Base-by-base conservation (phyloP, 1,140 invertebrate genomes). In the Drosophila lacteicornis region DNA sequence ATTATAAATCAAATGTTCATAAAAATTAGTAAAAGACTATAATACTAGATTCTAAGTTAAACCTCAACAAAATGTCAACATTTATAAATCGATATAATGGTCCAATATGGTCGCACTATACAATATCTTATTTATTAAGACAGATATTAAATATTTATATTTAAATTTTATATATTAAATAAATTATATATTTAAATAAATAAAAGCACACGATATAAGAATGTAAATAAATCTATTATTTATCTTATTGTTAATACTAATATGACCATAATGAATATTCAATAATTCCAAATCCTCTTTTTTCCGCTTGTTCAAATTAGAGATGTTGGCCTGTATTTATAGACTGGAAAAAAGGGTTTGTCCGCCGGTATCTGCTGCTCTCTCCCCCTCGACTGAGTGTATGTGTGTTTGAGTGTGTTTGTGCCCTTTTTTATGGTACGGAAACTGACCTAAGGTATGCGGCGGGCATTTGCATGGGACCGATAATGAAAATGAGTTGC, bases 371-470 rank as follows among this genome's bases (percentile, higher is more conserved):
- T 33, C 17, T 56, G 74, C 22, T 59, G 60, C 38, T 47, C 7
- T 27, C n/a, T 43, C 8, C 19, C 25, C 25, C 33, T 53, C 11
- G 38, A 47, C 19, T 36, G 15, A 47, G 42, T 49, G 17, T 49
- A 11, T 17, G 33, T 77, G 55, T 40, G 47, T 67, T 38, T 57
- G 36, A 42, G 22, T 47, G n/a, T 40, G 38, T 40, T 27, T 66
- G 33, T 19, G 43, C 17, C n/a, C n/a, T 17, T 74, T 83, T 82
- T 77, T 83, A 68, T 80, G 68, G 63, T 62, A 71, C 77, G 60
- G 63, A 84, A 88, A 87, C 84, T 87, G 84, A 87, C 84, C 84
- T 87, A 80, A 83, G 84, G 77, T 88, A 88, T 83, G 80, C 80
- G 63, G 78, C 57, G 75, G 73, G 71, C 80, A 77, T 88, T 88